These are phyloP conservation scores for Conger conger DNA, from an alignment of 2,113 vertebrate genomes.

Conservation along the genomic window DNA sequence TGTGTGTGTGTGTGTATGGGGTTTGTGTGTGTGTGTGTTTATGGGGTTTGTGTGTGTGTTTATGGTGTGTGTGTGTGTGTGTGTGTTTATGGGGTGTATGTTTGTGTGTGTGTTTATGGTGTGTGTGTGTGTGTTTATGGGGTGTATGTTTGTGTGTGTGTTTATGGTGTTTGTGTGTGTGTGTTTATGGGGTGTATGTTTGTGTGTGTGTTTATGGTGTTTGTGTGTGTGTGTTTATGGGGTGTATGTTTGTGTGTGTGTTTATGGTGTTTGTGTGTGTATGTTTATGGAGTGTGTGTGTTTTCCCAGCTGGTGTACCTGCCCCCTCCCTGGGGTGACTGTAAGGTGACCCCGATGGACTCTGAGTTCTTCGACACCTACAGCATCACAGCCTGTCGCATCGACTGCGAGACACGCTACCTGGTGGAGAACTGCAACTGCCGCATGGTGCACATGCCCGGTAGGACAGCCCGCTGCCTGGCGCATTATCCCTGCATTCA, in stretches of 20 bases:
- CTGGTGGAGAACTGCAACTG: slow-evolving; percentile 99
- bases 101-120: neutral
- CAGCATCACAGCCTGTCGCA: slow-evolving; percentile 95
- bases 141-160: neutral
- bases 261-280: neutral
- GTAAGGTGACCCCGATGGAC: slow-evolving; percentile 84
- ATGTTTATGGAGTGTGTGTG: neutral
- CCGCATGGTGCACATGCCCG: slow-evolving; percentile 98
- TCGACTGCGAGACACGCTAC: slow-evolving; percentile 96
- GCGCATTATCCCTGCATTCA: neutral
- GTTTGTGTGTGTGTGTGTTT: neutral
- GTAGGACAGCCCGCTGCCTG: slow-evolving; percentile 55
- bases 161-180: neutral
- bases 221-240: neutral
- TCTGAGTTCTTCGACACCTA: slow-evolving; percentile 94
- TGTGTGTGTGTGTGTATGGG: neutral
- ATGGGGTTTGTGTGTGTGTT: neutral
- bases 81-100: neutral
- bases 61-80: neutral
- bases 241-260: neutral
- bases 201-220: neutral
- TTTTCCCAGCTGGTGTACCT: slow-evolving; percentile 87
- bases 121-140: neutral
- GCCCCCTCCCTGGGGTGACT: slow-evolving; percentile 95
- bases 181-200: neutral